Conservation (phyloP, 2,113 vertebrate species). For the Eulemur rufifrons region DNA sequence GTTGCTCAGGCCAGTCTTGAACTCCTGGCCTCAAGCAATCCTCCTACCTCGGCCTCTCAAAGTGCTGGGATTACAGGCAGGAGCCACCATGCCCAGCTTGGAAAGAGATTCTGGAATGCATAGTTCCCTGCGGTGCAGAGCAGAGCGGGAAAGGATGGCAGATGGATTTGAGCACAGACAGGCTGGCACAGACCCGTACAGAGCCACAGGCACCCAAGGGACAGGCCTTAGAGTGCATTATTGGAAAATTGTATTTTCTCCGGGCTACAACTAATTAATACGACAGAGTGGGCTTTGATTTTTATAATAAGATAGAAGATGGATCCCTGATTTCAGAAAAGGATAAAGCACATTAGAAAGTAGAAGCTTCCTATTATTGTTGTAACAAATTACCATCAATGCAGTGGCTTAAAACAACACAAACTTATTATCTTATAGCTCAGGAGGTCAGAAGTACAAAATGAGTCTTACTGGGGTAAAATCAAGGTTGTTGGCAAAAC, state of each 20-base stretch:
- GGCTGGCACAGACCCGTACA: background rate
- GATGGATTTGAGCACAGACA: background rate
- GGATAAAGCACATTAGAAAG: background rate
- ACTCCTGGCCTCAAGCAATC: no score
- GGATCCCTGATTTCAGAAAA: background rate
- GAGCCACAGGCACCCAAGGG: background rate
- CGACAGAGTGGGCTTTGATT: background rate
- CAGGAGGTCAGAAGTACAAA: background rate
- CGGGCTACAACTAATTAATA: slow-evolving; percentile 37
- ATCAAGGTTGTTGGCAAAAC: background rate
- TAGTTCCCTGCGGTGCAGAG: background rate
- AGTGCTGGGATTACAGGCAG: no score
- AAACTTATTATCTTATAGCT: background rate
- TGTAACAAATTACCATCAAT: background rate
- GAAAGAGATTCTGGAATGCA: background rate
- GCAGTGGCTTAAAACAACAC: background rate
- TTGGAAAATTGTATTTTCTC: background rate
- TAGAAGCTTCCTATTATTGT: background rate
- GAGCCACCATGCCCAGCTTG: no score
- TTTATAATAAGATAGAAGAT: background rate
- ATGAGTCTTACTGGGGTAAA: background rate
- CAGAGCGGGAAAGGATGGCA: background rate
- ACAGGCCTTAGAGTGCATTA: background rate
- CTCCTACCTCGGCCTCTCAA: no score
- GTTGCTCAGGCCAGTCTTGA: no score